Percentiles rank a stretch among this genome's conserved stretches.
Conservation (phyloP, 2,797 vertebrate species). For the Catamblyrhynchus diadema region DNA sequence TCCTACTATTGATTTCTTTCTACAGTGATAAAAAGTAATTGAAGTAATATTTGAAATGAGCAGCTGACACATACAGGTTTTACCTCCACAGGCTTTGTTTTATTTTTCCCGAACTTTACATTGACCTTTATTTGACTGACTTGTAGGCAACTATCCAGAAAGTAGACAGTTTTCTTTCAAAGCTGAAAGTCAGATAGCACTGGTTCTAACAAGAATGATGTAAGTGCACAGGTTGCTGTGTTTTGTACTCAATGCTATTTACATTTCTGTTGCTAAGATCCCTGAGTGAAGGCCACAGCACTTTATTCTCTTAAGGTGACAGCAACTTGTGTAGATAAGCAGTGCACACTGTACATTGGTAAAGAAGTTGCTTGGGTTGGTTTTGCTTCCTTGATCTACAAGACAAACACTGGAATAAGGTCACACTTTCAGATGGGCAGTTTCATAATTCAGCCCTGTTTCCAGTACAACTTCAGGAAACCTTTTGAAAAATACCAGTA, state of each 20-base stretch:
- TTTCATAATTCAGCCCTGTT: not conserved
- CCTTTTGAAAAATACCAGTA: not conserved
- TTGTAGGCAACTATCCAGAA: not conserved
- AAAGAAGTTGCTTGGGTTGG: not conserved
- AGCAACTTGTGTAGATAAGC: not conserved
- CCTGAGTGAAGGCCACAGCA: not conserved
- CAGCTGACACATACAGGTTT: not conserved
- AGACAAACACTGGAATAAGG: not conserved
- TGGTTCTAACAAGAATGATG: not conserved
- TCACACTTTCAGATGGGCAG: not conserved
- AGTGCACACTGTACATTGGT: not conserved
- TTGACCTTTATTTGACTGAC: not conserved
- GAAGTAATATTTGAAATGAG: not conserved
- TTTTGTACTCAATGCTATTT: not conserved
- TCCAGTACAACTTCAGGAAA: not conserved
- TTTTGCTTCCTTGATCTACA: not conserved
- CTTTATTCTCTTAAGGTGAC: not conserved
- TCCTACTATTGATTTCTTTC: not conserved
- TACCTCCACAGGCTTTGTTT: not conserved
- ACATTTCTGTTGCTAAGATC: conserved; percentile 4
- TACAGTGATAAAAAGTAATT: not conserved
- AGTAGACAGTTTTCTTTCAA: not conserved
- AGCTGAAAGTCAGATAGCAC: not conserved
- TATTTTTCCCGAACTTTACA: not conserved
- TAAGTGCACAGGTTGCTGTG: not conserved